Percentiles rank a stretch among this genome's conserved stretches.
These are phyloP conservation scores for Parelbella ahira DNA, from an alignment of 2,888 invertebrate species.

Conservation along the genomic window DNA sequence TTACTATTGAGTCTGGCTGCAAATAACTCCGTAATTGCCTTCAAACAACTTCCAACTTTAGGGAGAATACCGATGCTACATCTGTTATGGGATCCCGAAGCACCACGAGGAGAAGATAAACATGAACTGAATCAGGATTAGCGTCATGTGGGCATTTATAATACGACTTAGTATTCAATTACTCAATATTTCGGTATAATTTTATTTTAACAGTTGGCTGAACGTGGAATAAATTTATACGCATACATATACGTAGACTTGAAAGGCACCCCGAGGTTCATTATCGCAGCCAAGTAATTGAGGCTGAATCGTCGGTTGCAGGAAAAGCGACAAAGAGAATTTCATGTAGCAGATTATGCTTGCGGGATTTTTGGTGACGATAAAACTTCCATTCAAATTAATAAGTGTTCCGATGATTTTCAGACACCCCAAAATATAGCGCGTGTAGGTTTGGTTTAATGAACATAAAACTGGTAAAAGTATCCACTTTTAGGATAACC, in stretches of 20 bases:
- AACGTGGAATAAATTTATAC: too few species aligned
- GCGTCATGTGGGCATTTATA: neutral
- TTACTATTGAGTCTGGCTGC: slow-evolving; percentile 75
- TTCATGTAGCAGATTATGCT: slow-evolving; percentile 21
- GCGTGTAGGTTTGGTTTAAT: slow-evolving; percentile 1
- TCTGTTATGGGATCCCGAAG: slow-evolving; percentile 38
- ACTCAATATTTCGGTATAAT: too few species aligned
- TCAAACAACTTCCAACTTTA: slow-evolving; percentile 70
- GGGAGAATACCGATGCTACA: slow-evolving; percentile 51
- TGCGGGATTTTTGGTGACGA: slow-evolving; percentile 13
- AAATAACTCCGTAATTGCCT: slow-evolving; percentile 79
- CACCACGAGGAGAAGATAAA: slow-evolving; percentile 28
- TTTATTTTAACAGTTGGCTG: too few species aligned
- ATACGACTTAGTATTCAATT: neutral
- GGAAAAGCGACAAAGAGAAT: slow-evolving; percentile 21
- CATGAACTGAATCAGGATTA: slow-evolving; percentile 9
- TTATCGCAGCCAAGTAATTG: slow-evolving; percentile 17
- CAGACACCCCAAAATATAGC: slow-evolving; percentile 10
- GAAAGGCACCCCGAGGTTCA: too few species aligned
- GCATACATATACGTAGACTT: neutral
- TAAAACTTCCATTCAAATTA: slow-evolving; percentile 15
- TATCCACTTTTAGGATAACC: too few species aligned
- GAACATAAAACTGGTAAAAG: slow-evolving; percentile 7
- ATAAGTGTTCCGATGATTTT: slow-evolving; percentile 18
- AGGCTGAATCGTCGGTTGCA: slow-evolving; percentile 14